A percentile compares a stretch with the other conserved stretches of the same genome.
phyloP scores from a whole-genome alignment of 2,113 vertebrate genomes.

The Nothobranchius furzeri region DNA sequence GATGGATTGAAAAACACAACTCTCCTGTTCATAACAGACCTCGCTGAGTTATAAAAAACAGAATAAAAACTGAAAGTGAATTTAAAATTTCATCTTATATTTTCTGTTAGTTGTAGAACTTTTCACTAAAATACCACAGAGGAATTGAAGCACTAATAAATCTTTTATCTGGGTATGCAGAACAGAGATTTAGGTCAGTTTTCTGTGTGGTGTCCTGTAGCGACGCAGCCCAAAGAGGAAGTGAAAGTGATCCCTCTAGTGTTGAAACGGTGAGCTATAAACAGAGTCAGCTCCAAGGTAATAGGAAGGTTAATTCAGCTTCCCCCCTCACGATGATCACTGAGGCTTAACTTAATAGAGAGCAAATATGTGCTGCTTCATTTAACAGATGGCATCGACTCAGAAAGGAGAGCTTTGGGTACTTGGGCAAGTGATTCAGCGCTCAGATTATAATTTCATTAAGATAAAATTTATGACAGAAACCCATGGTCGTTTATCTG shows the following conservation, averaged over 20 bases:
- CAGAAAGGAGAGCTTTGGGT: constrained; percentile 70
- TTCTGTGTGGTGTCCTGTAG: neutral
- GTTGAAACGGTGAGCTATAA: constrained; percentile 61
- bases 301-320: constrained; percentile 76
- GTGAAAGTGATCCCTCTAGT: constrained; percentile 34
- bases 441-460: constrained; percentile 72
- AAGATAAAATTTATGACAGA: constrained; percentile 45
- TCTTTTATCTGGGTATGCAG: neutral
- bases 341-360: constrained; percentile 77
- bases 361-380: constrained; percentile 79
- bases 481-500: constrained; percentile 16
- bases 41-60: neutral
- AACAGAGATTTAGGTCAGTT: constrained; percentile 19
- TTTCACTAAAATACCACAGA: neutral
- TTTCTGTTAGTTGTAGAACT: neutral
- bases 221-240: constrained; percentile 17
- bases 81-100: neutral
- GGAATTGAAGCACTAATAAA: neutral
- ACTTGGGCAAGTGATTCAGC: constrained; percentile 73
- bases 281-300: constrained; percentile 76
- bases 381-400: constrained; percentile 74
- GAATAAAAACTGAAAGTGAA: neutral
- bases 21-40: neutral
- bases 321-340: constrained; percentile 75
- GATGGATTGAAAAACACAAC: neutral